Evolutionary conservation across 2,888 invertebrate genomes (phyloP).

Genomic region (Neria commutata): DNA sequence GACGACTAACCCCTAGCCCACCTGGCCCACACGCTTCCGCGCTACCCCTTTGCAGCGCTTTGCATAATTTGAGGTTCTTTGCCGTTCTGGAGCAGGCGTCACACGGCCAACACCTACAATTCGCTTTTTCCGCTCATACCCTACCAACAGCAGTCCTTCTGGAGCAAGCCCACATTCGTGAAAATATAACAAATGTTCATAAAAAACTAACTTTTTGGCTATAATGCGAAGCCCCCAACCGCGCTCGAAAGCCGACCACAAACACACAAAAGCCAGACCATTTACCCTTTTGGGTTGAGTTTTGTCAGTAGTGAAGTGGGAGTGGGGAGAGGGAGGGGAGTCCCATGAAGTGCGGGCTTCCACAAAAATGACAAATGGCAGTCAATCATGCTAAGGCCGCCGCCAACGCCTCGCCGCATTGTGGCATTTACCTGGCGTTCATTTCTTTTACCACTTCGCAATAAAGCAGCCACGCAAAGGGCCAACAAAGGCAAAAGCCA

Average conservation of each 20-base stretch:
- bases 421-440: not conserved
- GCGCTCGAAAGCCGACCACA: constrained; percentile 15
- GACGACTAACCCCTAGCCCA: not conserved
- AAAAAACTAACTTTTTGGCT: constrained; percentile 42
- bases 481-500: not conserved
- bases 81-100: constrained; percentile 41
- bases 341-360: not conserved
- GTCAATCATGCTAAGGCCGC: constrained; percentile 57
- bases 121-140: too few relatives aligned
- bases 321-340: constrained; percentile 40
- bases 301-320: constrained; percentile 38
- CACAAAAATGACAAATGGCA: constrained; percentile 58
- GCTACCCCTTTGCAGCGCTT: constrained; percentile 26
- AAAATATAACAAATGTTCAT: constrained; percentile 55
- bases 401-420: too few relatives aligned
- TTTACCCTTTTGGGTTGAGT: not conserved
- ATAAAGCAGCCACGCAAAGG: not conserved
- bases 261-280: constrained; percentile 29
- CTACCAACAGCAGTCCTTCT: too few relatives aligned
- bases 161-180: too few relatives aligned
- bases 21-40: not conserved
- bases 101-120: constrained; percentile 47
- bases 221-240: constrained; percentile 27
- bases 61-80: constrained; percentile 14
- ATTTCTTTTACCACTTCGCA: too few relatives aligned